phyloP scores from a whole-genome alignment of 1,140 invertebrate species.

The Camponotus pennsylvanicus region DNA sequence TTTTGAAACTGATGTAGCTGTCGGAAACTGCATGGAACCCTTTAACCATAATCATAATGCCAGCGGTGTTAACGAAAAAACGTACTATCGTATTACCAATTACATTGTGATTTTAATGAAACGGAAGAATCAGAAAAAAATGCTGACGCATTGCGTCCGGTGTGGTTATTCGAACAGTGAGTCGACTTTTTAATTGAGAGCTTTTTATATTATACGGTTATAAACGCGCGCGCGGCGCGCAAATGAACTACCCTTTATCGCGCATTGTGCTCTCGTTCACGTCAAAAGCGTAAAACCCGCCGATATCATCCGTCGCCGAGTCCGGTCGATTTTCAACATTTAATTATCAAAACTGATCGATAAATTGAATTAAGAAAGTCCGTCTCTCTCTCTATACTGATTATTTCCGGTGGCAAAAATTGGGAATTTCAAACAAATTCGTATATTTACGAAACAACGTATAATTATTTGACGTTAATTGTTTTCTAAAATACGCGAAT shows the following conservation, averaged over 20 bases:
- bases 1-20: conserved; percentile 50
- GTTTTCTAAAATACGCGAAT: neutral
- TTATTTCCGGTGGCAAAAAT: conserved; percentile 38
- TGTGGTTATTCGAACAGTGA: conserved; percentile 62
- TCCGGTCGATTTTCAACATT: conserved; percentile 61
- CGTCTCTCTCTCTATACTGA: conserved; percentile 28
- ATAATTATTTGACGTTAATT: conserved; percentile 7
- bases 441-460: conserved; percentile 1
- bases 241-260: conserved; percentile 64
- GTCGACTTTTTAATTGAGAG: conserved; percentile 73
- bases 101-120: conserved; percentile 65
- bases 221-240: conserved; percentile 55
- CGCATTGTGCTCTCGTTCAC: conserved; percentile 56
- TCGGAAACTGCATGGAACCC: conserved; percentile 55
- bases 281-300: conserved; percentile 58
- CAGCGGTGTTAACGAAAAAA: conserved; percentile 72
- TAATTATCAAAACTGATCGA: conserved; percentile 55
- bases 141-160: conserved; percentile 69
- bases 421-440: conserved; percentile 2
- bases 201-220: conserved; percentile 69
- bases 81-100: conserved; percentile 74
- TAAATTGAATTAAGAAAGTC: conserved; percentile 51
- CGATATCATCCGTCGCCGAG: conserved; percentile 56
- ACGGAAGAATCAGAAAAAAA: conserved; percentile 52
- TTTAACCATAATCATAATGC: conserved; percentile 73